Conservation (phyloP, 2,888 invertebrate genomes). For the Pachycephus smyrnensis region DNA sequence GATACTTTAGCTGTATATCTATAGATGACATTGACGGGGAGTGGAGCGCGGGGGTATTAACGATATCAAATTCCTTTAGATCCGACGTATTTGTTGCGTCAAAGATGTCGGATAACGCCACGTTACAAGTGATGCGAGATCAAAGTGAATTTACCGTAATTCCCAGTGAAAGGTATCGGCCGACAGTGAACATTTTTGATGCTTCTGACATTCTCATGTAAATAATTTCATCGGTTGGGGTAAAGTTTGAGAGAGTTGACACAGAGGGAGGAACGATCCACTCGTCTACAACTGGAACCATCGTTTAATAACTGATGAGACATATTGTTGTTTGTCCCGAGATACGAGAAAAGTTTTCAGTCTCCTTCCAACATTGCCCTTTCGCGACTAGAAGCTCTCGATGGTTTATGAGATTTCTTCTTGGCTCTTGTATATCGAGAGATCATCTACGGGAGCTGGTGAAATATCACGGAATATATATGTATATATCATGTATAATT, state of each 20-base stretch:
- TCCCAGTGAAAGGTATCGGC: neutral
- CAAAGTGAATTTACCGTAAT: neutral
- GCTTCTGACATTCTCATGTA: neutral
- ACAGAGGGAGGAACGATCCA: neutral
- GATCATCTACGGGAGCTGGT: neutral
- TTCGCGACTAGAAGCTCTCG: neutral
- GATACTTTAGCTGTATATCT: neutral
- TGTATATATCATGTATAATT: constrained; percentile 26
- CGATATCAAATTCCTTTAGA: neutral
- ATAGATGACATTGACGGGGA: neutral
- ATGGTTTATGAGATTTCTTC: neutral
- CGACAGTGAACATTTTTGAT: neutral
- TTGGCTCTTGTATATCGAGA: neutral
- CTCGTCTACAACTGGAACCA: neutral
- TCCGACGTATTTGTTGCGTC: neutral
- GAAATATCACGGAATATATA: neutral
- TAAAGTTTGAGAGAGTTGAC: neutral
- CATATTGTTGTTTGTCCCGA: neutral
- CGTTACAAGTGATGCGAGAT: neutral
- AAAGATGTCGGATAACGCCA: neutral
- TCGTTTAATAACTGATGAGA: neutral
- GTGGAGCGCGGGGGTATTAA: neutral
- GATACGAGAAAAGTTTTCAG: neutral
- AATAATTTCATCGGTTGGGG: neutral
- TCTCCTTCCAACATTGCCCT: neutral